Evolutionary conservation across 2,888 invertebrate species (phyloP), one percentile per base, ranked within the genome.

Genomic region (Sthenelais limicola): DNA sequence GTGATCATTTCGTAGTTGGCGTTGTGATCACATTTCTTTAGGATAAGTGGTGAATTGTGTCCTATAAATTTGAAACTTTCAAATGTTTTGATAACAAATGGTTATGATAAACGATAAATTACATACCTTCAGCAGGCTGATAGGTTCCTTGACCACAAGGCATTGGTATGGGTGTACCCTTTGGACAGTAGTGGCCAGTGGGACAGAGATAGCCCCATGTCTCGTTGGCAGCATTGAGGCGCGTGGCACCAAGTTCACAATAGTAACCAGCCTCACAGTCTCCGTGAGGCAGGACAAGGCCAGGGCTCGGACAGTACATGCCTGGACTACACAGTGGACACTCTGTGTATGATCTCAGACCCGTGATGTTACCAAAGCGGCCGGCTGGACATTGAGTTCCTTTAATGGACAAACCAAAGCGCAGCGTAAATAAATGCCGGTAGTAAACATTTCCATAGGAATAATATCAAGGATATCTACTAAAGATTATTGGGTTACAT

Each of bases 251-350:
- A 9, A 78, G 74, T 54, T 81, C 79, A 74, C 86, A 86, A 80
- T 79, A 85, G 68, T 86, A 79, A 0, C 86, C 85, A 18, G 85
- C 82, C 5, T 78, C 77, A 73, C 86, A 86, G 28, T 76, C 68
- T 9, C 67, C 80, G 32, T 74, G 71, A 0, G 85, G 84, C 30
- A 75, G 69, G 3, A 73, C 74, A 4, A 83, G 80, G 0, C 86
- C 85, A 5, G 74, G 69, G 0, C 74, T 75, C 12, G 81, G 81
- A 72, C 86, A 86, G 77, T 84, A 84, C 32, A 75, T 79, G 3
- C 86, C 85, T 5, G 85, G 79, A 43, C 81, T 82, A 79, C 86
- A 86, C 3, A 80, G 79, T 3, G 82, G 80, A 71, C 85, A 86
- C 26, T 83, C 82, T 5, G 82, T 78, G 2, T 77, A 74, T 68